phyloP scores from a whole-genome alignment of 2,888 invertebrate genomes.

The Spatulosminthurus flaviceps region DNA sequence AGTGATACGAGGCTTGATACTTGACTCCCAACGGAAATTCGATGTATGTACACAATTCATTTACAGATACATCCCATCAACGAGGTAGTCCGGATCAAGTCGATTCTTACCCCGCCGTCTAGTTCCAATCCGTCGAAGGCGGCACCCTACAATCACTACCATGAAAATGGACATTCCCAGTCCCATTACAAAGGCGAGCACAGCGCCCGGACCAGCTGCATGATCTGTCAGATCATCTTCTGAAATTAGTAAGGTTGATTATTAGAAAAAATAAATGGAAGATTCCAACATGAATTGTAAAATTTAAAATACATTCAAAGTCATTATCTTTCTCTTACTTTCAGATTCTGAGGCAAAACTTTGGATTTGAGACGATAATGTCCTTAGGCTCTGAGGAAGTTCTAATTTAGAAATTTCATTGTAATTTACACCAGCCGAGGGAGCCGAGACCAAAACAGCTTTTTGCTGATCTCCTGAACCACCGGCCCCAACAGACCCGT shows the following conservation, averaged over 20 bases:
- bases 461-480: neutral
- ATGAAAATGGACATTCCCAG: constrained; percentile 82
- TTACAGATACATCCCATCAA: constrained; percentile 97
- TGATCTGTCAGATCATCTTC: constrained; percentile 31
- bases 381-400: constrained; percentile 36
- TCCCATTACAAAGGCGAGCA: constrained; percentile 69
- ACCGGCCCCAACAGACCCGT: neutral
- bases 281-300: too few species aligned
- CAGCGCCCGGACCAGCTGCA: constrained; percentile 56
- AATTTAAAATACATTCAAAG: too few species aligned
- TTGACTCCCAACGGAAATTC: neutral
- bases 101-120: constrained; percentile 69
- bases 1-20: too few species aligned
- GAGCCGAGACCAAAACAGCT: constrained; percentile 6
- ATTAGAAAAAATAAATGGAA: too few species aligned
- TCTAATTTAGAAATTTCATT: constrained; percentile 42
- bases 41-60: neutral
- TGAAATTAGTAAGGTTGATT: too few species aligned
- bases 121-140: constrained; percentile 76
- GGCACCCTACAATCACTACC: constrained; percentile 82
- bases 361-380: constrained; percentile 23
- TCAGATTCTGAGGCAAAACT: constrained; percentile 40
- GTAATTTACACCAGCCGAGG: constrained; percentile 22
- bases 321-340: constrained; percentile 16
- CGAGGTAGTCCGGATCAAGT: constrained; percentile 93